phyloP scores from a whole-genome alignment of 2,888 invertebrate species.

The Leptarthrus brevirostris region DNA sequence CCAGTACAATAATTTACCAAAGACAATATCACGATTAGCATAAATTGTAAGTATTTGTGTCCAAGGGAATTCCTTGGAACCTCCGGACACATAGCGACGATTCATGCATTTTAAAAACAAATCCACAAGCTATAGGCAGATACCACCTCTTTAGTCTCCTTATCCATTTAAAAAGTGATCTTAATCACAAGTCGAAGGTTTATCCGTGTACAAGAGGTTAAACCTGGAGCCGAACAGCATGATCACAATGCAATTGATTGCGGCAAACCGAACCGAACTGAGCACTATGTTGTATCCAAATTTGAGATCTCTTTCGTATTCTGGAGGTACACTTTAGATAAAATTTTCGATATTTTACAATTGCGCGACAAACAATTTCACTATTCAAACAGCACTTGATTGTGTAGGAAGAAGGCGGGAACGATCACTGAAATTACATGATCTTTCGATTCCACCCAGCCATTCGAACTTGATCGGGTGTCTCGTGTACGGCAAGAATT shows the following conservation, averaged over 20 bases:
- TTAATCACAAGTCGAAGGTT: conserved; percentile 29
- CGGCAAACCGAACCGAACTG: not conserved
- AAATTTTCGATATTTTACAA: conserved; percentile 40
- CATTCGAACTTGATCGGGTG: not conserved
- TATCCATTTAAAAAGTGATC: conserved; percentile 35
- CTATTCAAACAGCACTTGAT: conserved; percentile 37
- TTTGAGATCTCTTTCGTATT: not conserved
- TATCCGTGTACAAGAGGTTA: conserved; percentile 44
- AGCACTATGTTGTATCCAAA: conserved; percentile 5
- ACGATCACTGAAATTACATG: conserved; percentile 46
- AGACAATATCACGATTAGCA: conserved; percentile 53
- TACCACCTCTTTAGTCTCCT: conserved; percentile 33
- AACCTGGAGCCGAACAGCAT: conserved; percentile 12
- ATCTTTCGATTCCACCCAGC: conserved; percentile 39
- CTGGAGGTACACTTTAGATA: conserved; percentile 30
- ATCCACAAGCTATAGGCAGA: conserved; percentile 42
- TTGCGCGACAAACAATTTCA: conserved; percentile 43
- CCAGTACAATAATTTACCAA: conserved; percentile 43
- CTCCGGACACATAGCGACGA: conserved; percentile 43
- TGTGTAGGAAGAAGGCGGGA: conserved; percentile 46
- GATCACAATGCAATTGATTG: conserved; percentile 41
- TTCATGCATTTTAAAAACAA: conserved; percentile 54
- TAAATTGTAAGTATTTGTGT: conserved; percentile 43
- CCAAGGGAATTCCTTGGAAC: conserved; percentile 35
- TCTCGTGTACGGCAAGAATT: conserved; percentile 9